phyloP scores from a whole-genome alignment of 1,140 invertebrate species.

The Camponotus floridanus region DNA sequence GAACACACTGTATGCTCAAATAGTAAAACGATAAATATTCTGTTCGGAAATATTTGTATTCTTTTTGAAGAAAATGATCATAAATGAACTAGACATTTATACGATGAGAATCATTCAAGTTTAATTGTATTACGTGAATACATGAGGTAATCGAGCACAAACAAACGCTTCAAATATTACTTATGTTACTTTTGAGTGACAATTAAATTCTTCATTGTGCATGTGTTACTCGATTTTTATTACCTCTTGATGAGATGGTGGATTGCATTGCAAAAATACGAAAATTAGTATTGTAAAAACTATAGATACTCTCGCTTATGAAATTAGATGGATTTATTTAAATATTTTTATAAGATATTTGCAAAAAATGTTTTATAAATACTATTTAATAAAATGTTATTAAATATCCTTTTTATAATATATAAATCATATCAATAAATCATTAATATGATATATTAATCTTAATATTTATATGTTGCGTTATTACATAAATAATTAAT shows the following conservation, averaged over 20 bases:
- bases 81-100: background rate
- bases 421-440: no score
- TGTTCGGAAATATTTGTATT: background rate
- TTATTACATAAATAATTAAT: no score
- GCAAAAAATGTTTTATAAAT: no score
- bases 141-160: background rate
- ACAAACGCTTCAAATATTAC: background rate
- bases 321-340: no score
- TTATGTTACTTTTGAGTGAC: background rate
- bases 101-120: conserved; percentile 1
- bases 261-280: background rate
- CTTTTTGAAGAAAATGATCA: background rate
- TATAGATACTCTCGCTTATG: no score
- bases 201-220: background rate
- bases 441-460: no score
- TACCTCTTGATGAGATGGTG: background rate
- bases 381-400: no score
- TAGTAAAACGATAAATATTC: background rate
- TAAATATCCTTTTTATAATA: no score
- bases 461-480: no score
- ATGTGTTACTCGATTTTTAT: background rate
- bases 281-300: background rate
- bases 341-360: no score
- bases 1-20: background rate
- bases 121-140: background rate